Percentiles rank a stretch among this genome's conserved stretches.
phyloP scores from a whole-genome alignment of 2,113 vertebrate genomes.

The Reinhardtius hippoglossoides region DNA sequence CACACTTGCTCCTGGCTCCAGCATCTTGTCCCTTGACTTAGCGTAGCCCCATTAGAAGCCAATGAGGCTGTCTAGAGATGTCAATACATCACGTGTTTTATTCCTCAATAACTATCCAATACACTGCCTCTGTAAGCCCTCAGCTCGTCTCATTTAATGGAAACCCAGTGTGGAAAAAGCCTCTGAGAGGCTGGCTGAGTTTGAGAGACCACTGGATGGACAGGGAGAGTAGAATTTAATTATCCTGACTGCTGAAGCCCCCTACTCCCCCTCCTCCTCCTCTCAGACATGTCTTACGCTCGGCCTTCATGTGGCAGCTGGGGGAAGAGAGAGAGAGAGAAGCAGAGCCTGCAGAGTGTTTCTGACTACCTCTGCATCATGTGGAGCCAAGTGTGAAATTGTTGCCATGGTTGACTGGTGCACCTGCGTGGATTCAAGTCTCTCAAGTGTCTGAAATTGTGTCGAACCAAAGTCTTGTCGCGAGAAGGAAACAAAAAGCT shows the following conservation, averaged over 20 bases:
- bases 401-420: constrained; percentile 37
- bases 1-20: not conserved
- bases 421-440: constrained; percentile 47
- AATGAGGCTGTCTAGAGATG: not conserved
- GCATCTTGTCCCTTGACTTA: constrained; percentile 8
- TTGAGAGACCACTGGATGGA: constrained; percentile 26
- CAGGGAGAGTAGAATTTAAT: constrained; percentile 58
- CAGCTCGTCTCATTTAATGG: constrained; percentile 19
- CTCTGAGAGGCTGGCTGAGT: constrained; percentile 16
- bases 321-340: constrained; percentile 8
- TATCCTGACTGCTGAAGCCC: constrained; percentile 27
- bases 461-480: constrained; percentile 26
- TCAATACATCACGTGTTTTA: not conserved
- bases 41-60: constrained; percentile 2
- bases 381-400: constrained; percentile 54
- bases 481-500: not conserved
- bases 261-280: constrained; percentile 4
- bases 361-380: constrained; percentile 36
- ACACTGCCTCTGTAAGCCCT: not conserved
- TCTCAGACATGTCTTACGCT: constrained; percentile 32
- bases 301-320: constrained; percentile 36
- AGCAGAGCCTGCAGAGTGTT: constrained; percentile 38
- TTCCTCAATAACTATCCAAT: constrained; percentile 18
- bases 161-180: constrained; percentile 19
- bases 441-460: constrained; percentile 31